Conservation (phyloP, 2,797 vertebrate genomes). For the Sebastes cheni region DNA sequence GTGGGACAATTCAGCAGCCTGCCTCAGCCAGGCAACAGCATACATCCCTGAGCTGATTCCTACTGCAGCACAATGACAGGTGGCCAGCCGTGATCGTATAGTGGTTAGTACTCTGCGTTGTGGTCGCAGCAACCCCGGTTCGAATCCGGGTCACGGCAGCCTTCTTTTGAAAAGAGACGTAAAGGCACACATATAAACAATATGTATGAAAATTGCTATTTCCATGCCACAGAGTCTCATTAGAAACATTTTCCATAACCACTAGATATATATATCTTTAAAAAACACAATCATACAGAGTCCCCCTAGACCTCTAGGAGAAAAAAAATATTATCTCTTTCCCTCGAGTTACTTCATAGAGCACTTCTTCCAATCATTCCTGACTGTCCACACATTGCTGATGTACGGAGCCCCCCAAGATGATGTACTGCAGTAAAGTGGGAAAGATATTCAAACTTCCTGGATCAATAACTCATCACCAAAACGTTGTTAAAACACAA, state of each 20-base stretch:
- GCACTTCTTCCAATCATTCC: too few species aligned
- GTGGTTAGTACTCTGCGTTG: constrained; percentile 52
- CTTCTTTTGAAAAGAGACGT: background rate
- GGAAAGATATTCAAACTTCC: too few species aligned
- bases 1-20: too few species aligned
- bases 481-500: too few species aligned
- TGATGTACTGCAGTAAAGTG: too few species aligned
- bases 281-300: background rate
- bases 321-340: fast-evolving
- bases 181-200: background rate
- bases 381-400: too few species aligned
- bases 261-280: background rate
- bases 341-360: too few species aligned
- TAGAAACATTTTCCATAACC: background rate
- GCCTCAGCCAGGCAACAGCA: too few species aligned
- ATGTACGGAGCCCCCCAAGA: too few species aligned
- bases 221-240: background rate
- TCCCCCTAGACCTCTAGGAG: too few species aligned
- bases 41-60: fast-evolving
- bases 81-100: constrained; percentile 40
- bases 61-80: fast-evolving
- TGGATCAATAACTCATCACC: too few species aligned
- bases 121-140: constrained; percentile 47
- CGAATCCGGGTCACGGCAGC: constrained; percentile 37
- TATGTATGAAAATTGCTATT: too few species aligned